Conservation (phyloP, 2,888 invertebrate genomes). For the Ennomos fuscantarius region DNA sequence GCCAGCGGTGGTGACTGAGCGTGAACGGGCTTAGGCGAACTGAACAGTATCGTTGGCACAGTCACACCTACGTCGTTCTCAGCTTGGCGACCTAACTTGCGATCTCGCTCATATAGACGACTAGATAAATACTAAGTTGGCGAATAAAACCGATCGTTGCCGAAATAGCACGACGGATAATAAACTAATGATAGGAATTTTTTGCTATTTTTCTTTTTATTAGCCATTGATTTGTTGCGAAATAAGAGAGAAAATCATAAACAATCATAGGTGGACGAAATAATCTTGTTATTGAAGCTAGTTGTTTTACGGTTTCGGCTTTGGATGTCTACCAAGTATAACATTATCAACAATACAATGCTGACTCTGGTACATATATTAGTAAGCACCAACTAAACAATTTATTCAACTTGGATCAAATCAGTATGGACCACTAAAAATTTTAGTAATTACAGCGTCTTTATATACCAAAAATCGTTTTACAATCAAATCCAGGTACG, state of each 20-base stretch:
- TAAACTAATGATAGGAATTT: constrained; percentile 51
- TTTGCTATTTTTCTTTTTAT: constrained; percentile 55
- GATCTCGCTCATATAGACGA: constrained; percentile 74
- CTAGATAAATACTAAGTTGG: constrained; percentile 56
- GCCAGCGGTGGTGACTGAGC: constrained; percentile 51
- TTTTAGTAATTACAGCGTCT: no score
- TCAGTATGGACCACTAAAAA: no score
- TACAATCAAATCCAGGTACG: no score
- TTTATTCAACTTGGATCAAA: no score
- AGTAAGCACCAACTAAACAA: no score
- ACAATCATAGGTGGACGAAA: constrained; percentile 18
- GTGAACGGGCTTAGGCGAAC: constrained; percentile 53
- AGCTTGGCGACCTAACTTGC: constrained; percentile 60
- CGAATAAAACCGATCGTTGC: constrained; percentile 65
- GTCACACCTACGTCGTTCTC: constrained; percentile 69
- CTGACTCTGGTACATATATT: not conserved
- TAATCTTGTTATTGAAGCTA: constrained; percentile 4
- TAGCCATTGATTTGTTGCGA: constrained; percentile 60
- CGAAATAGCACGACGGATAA: constrained; percentile 65
- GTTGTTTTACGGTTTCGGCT: no score
- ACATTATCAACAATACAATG: not conserved
- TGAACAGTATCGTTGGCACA: constrained; percentile 68
- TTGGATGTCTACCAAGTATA: no score
- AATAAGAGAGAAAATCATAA: constrained; percentile 46
- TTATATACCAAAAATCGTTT: no score